Evolutionary conservation across 2,113 vertebrate genomes (phyloP), one percentile per base, ranked within the genome.

Genomic region (Phoxinus phoxinus): DNA sequence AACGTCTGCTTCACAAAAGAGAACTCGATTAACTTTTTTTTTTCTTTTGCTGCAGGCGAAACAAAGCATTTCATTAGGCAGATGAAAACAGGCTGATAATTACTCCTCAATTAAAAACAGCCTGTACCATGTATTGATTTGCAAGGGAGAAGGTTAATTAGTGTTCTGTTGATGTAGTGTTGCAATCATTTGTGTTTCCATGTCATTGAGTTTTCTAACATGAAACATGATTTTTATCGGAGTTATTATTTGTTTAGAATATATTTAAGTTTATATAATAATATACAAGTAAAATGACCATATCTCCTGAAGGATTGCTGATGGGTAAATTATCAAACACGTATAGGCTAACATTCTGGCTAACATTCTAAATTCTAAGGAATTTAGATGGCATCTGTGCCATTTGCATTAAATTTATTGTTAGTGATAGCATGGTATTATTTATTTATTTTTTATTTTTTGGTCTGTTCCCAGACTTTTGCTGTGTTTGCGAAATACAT

Each of bases 101-200:
- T 92, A 95, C 92, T 91, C 93, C 92, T 94, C 92, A 92, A 93
- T 95, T 93, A 82, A 85, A 85, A 81, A 77, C 91, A 92, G 86
- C 61, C 87, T 74, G 81, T 88, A 89, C 87, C 90, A 91, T 88
- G 41, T 93, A 95, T 95, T 92, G 95, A 95, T 94, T 91, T 93
- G 94, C 94, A 92, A 94, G 92, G 90, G 93, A 92, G 92, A 92
- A 94, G 93, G 93, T 94, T 94, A 94, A 95, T 94, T 95, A 91
- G 48, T 19, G 15, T 83, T 32, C 44, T 46, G 32, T 41, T 61
- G 78, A 74, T 86, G 12, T 23, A 37, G 76, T 6, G 32, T 35
- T 46, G 80, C 74, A 77, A 41, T 11, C 76, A 67, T 69, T 53
- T 17, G 75, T 53, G 44, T 81, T 84, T 56, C 13, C n/a, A 74